Base-by-base conservation (phyloP, 2,113 vertebrate genomes). In the Catagonus wagneri region DNA sequence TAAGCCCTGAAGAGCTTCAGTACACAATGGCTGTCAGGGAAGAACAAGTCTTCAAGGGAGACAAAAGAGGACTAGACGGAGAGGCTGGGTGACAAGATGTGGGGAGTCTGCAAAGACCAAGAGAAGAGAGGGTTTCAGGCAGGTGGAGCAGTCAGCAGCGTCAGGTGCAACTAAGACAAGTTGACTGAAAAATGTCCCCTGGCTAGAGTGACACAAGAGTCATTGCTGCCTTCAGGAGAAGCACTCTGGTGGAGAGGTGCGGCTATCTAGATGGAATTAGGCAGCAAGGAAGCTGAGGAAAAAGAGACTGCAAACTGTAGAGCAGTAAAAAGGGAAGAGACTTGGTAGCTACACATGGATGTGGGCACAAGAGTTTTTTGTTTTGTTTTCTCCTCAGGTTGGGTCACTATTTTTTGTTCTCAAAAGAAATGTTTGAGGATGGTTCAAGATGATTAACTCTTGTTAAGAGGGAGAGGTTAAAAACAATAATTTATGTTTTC, bases 271-370 rank as follows among this genome's bases (percentile, higher is more conserved):
- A 66, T 79, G 32, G 50, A 60, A 39, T 7, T 36, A 44, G 58
- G 1, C 14, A 79, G 27, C 58, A 7, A 80, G 44, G 11, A 89
- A 54, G 12, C 27, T 32, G 19, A 83, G 11, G 36, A 22, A 72
- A 86, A 68, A 8, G 36, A 66, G 15, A 60, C 58, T 27, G 9
- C 15, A 19, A 34, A 85, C 13, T 71, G 25, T 5, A 63, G 0
- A 36, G 25, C 23, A 75, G n/a, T 34, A 29, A 75, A 68, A 78
- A 68, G 13, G 52, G n/a, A 91, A 69, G 56, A 44, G 23, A 65
- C 23, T 8, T 1, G 1, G 39, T 34, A 50, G 14, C 15, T 25
- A 10, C 16, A 71, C 0, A 11, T 6, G 22, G 11, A 34, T 20
- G 75, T 29, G n/a, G 75, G 58, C 0, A 0, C 44, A 65, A n/a